These are phyloP conservation scores for Hermetia illucens DNA, from an alignment of 1,140 invertebrate species.

Conservation along the genomic window DNA sequence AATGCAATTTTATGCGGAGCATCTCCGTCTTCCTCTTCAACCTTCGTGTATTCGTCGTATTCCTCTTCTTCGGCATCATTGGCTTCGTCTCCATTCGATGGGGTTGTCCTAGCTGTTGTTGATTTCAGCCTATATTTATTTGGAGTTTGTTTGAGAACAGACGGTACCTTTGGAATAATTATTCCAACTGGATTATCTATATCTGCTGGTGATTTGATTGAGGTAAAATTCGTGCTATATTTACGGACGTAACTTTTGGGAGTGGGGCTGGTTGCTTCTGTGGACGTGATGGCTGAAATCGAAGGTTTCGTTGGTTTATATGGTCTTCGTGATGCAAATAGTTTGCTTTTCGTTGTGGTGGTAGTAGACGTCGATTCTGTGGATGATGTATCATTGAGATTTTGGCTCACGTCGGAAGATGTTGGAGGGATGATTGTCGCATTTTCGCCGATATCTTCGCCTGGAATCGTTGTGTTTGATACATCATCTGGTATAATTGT, in stretches of 20 bases:
- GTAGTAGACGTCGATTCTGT: not conserved
- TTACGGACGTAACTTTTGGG: conserved; percentile 33
- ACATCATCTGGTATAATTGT: not conserved
- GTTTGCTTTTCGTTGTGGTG: not conserved
- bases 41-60: conserved; percentile 8
- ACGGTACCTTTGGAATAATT: not conserved
- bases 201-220: not conserved
- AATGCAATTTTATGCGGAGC: no score
- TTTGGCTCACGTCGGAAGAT: no score
- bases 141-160: not conserved
- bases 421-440: no score
- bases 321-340: not conserved
- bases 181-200: no score
- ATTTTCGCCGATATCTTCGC: no score
- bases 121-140: no score
- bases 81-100: conserved; percentile 30
- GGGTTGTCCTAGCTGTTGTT: no score
- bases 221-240: conserved; percentile 16
- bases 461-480: not conserved
- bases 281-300: conserved; percentile 26
- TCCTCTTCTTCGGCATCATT: conserved; percentile 23
- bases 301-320: conserved; percentile 31
- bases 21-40: no score
- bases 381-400: no score
- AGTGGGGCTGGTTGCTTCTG: conserved; percentile 27